Evolutionary conservation across 2,888 invertebrate genomes (phyloP).

Genomic region (Mesoligia furuncula): DNA sequence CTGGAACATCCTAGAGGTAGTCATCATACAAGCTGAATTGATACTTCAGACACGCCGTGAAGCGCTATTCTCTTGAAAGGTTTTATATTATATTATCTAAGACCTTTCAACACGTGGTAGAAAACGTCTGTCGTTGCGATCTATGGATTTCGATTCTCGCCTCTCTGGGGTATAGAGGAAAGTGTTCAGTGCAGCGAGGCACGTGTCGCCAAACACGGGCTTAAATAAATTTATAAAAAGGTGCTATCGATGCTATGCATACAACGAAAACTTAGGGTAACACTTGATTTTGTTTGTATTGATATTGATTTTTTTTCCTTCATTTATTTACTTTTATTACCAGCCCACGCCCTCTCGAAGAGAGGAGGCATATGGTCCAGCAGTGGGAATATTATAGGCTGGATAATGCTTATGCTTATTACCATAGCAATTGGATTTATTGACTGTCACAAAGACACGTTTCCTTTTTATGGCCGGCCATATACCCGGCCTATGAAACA

Average conservation of each 20-base stretch:
- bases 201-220: constrained; percentile 69
- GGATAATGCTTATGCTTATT: background rate
- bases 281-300: constrained; percentile 31
- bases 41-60: constrained; percentile 88
- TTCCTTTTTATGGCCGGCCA: too few species aligned
- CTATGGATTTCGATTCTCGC: constrained; percentile 85
- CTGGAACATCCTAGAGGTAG: constrained; percentile 83
- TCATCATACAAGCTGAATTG: constrained; percentile 89
- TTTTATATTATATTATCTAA: constrained; percentile 90
- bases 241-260: constrained; percentile 70
- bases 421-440: background rate
- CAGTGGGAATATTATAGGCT: too few species aligned
- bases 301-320: background rate
- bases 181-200: constrained; percentile 72
- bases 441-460: background rate
- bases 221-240: constrained; percentile 76
- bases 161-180: constrained; percentile 80
- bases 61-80: constrained; percentile 89
- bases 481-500: background rate
- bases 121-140: constrained; percentile 85
- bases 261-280: constrained; percentile 42
- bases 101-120: constrained; percentile 87
- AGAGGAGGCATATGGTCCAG: too few species aligned
- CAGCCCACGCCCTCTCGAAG: too few species aligned
- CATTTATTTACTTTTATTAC: background rate